A percentile compares a stretch with the other conserved stretches of the same genome.
These are phyloP conservation scores for Lichenostomus cassidix DNA, from an alignment of 2,113 vertebrate genomes.

Conservation along the genomic window DNA sequence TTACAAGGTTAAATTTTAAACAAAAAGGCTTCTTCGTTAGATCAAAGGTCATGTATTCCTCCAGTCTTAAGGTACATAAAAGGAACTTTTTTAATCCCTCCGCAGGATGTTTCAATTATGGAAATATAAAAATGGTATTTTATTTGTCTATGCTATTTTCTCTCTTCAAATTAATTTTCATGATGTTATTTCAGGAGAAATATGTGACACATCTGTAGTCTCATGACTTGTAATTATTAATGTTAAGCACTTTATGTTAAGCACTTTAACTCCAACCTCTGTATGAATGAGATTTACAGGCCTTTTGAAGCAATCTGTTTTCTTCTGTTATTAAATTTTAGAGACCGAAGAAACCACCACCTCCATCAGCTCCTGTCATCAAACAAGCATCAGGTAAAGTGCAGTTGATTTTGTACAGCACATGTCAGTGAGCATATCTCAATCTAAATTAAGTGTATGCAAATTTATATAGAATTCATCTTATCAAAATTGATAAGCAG, in stretches of 20 bases:
- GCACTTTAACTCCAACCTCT: background rate
- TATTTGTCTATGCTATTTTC: background rate
- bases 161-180: background rate
- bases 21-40: conserved; percentile 7
- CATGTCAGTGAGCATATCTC: background rate
- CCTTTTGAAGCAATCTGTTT: conserved; percentile 44
- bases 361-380: conserved; percentile 85
- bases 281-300: background rate
- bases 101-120: conserved; percentile 30
- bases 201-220: background rate
- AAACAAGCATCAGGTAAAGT: conserved; percentile 89
- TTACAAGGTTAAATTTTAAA: conserved; percentile 57
- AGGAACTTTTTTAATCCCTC: background rate
- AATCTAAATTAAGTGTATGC: background rate
- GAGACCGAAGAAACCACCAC: conserved; percentile 98
- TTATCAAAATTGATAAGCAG: background rate
- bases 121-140: background rate
- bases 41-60: conserved; percentile 2
- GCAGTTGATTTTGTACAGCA: background rate
- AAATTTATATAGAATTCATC: background rate
- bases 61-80: conserved; percentile 15
- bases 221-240: background rate
- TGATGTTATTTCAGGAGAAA: background rate
- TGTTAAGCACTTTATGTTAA: background rate
- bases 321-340: conserved; percentile 70